A percentile compares a stretch with the other conserved stretches of the same genome.
These are phyloP conservation scores for Nymphalis urticae DNA, from an alignment of 2,888 invertebrate genomes.

Conservation along the genomic window DNA sequence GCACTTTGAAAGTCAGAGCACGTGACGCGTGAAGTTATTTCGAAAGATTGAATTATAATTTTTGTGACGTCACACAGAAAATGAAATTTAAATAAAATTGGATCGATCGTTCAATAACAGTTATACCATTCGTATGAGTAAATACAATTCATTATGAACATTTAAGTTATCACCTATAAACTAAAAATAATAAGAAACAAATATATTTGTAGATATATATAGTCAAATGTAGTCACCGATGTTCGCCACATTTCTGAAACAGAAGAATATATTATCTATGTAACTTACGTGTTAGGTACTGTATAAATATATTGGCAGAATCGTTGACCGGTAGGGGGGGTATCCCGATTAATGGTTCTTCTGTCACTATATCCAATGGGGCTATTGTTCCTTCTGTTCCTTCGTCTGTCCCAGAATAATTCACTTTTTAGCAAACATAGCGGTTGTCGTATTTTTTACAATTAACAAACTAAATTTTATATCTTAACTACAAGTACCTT, in stretches of 20 bases:
- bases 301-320: constrained; percentile 64
- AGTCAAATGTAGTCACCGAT: neutral
- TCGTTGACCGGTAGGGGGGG: constrained; percentile 64
- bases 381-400: constrained; percentile 50
- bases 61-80: neutral
- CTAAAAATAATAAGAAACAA: neutral
- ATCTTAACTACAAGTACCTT: neutral
- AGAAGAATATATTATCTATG: constrained; percentile 46
- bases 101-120: neutral
- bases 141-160: neutral
- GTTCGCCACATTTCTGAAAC: constrained; percentile 56
- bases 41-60: neutral
- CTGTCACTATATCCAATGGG: constrained; percentile 54
- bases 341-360: constrained; percentile 50
- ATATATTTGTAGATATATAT: too few species aligned
- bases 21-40: constrained; percentile 8
- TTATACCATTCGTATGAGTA: constrained; percentile 8
- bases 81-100: neutral
- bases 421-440: constrained; percentile 52
- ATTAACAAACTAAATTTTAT: constrained; percentile 10
- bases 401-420: constrained; percentile 58
- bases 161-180: too few species aligned
- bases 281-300: constrained; percentile 77
- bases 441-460: constrained; percentile 74
- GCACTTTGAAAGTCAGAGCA: constrained; percentile 9